phyloP scores from a whole-genome alignment of 1,140 invertebrate genomes.

The Hylaeus anthracinus region DNA sequence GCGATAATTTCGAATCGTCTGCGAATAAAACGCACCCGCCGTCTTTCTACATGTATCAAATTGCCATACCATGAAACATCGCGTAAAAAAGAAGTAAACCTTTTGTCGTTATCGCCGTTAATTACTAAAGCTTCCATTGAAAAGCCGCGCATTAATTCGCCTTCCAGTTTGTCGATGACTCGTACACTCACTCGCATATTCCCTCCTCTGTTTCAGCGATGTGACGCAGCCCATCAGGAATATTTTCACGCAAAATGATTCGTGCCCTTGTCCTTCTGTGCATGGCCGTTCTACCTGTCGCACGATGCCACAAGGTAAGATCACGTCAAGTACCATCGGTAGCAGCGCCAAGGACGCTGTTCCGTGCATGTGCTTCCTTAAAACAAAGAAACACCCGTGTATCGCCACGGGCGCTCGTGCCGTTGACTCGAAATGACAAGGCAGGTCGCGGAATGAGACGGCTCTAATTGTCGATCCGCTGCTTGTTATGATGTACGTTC shows the following conservation, averaged over 20 bases:
- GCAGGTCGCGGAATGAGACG: conserved; percentile 23
- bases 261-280: conserved; percentile 78
- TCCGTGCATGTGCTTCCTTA: conserved; percentile 37
- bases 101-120: too few relatives aligned
- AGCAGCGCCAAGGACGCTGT: conserved; percentile 42
- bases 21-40: too few relatives aligned
- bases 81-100: too few relatives aligned
- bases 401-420: not conserved
- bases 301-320: conserved; percentile 80
- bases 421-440: conserved; percentile 40
- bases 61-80: too few relatives aligned
- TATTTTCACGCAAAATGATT: conserved; percentile 80
- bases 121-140: too few relatives aligned
- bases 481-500: conserved; percentile 36
- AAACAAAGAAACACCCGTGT: conserved; percentile 29
- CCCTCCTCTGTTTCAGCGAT: conserved; percentile 76
- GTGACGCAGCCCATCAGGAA: conserved; percentile 79
- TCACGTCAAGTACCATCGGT: conserved; percentile 32
- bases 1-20: too few relatives aligned
- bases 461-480: conserved; percentile 48
- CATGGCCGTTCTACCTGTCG: conserved; percentile 78
- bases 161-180: not conserved
- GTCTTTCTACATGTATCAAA: too few relatives aligned
- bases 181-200: not conserved
- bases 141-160: too few relatives aligned